Evolutionary conservation across 2,113 vertebrate species (phyloP).

Genomic region (Castor canadensis): DNA sequence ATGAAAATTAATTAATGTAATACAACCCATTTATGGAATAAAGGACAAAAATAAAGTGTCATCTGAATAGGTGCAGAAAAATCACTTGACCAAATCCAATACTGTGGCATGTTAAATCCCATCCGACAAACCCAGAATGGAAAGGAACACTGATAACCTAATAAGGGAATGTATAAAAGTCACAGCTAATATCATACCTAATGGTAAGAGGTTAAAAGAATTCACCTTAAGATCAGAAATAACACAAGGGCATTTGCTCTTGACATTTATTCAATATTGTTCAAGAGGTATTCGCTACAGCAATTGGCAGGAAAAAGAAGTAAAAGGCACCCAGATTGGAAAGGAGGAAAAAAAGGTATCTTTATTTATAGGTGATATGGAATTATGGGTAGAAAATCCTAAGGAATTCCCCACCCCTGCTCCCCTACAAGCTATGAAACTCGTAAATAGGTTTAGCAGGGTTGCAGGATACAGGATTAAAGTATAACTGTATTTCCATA

Average conservation of each 20-base stretch:
- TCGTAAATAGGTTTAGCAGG: too few relatives aligned
- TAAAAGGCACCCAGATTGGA: too few relatives aligned
- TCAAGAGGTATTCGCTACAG: neutral
- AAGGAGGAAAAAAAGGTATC: neutral
- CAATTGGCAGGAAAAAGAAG: too few relatives aligned
- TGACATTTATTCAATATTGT: neutral
- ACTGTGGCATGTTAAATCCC: neutral
- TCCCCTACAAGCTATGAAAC: too few relatives aligned
- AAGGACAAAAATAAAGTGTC: neutral
- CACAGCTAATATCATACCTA: neutral
- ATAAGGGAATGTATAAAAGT: neutral
- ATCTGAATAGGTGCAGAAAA: neutral
- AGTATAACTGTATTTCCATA: too few relatives aligned
- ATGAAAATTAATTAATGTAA: too few relatives aligned
- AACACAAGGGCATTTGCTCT: too few relatives aligned
- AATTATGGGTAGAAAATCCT: neutral
- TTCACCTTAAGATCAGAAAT: too few relatives aligned
- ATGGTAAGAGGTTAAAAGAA: too few relatives aligned
- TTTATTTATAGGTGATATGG: neutral
- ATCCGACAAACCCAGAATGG: neutral
- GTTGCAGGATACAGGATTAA: too few relatives aligned
- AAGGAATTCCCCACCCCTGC: neutral
- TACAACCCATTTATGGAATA: neutral
- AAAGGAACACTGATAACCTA: neutral
- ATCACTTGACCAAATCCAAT: neutral